phyloP scores from a whole-genome alignment of 2,888 invertebrate genomes.

The Nephrotoma appendiculata region DNA sequence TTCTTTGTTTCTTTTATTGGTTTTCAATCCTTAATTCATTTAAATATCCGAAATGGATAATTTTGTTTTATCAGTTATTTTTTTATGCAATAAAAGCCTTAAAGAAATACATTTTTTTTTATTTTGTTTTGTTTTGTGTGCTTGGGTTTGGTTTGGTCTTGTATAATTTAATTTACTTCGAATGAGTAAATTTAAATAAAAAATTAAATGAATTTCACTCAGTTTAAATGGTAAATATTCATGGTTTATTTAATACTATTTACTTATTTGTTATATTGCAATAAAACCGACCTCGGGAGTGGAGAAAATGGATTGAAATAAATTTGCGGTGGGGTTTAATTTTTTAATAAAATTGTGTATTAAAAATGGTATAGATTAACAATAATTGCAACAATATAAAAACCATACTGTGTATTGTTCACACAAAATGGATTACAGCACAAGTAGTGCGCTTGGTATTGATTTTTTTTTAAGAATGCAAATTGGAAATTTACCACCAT shows the following conservation, averaged over 20 bases:
- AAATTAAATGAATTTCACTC: not conserved
- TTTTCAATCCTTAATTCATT: not conserved
- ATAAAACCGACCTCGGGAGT: not conserved
- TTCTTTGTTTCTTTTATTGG: not conserved
- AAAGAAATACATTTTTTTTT: not conserved
- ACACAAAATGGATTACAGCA: too few relatives aligned
- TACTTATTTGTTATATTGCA: not conserved
- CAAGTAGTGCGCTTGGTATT: too few relatives aligned
- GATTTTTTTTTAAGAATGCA: too few relatives aligned
- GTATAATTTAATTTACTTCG: not conserved
- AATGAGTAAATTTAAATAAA: not conserved
- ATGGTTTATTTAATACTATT: not conserved
- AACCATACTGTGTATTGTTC: too few relatives aligned
- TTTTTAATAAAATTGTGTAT: not conserved
- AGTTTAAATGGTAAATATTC: not conserved
- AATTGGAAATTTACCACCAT: too few relatives aligned
- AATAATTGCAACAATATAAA: not conserved
- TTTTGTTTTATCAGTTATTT: not conserved
- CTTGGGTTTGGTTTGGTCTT: not conserved
- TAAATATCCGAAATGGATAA: not conserved
- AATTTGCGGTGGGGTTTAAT: not conserved
- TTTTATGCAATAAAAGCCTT: not conserved
- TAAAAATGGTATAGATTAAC: not conserved
- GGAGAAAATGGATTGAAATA: not conserved
- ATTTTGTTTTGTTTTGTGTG: not conserved